phyloP scores from a whole-genome alignment of 1,140 invertebrate species.

The Diuraphis noxia region DNA sequence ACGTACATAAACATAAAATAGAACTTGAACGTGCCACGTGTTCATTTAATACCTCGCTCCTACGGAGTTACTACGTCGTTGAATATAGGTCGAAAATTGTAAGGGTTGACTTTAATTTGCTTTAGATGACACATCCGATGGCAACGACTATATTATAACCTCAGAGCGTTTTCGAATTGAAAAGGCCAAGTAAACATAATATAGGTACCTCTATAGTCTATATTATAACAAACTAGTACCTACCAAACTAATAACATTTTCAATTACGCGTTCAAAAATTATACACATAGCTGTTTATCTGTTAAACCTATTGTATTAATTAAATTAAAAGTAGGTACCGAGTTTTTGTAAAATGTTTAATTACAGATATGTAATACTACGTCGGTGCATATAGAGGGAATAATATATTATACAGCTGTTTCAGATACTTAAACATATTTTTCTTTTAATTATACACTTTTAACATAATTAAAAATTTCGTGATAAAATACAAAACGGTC shows the following conservation, averaged over 20 bases:
- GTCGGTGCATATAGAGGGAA: neutral
- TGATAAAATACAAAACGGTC: neutral
- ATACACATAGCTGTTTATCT: neutral
- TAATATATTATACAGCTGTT: neutral
- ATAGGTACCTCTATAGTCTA: neutral
- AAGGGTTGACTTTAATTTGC: neutral
- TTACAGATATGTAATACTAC: neutral
- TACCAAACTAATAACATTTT: neutral
- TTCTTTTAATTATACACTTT: neutral
- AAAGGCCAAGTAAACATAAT: neutral
- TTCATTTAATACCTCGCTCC: neutral
- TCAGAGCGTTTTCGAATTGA: neutral
- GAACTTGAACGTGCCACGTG: conserved; percentile 2
- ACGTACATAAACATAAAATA: conserved; percentile 24
- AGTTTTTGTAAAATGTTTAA: neutral
- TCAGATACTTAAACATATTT: neutral
- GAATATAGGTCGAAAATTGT: neutral
- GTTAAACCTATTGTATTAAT: neutral
- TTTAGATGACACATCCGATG: neutral
- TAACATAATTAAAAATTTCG: conserved; percentile 1
- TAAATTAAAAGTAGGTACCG: neutral
- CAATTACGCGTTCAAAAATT: neutral
- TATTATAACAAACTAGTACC: too few relatives aligned
- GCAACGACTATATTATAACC: neutral
- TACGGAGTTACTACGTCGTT: neutral